Base-by-base conservation (phyloP, 2,113 vertebrate genomes). In the Lagopus muta region DNA sequence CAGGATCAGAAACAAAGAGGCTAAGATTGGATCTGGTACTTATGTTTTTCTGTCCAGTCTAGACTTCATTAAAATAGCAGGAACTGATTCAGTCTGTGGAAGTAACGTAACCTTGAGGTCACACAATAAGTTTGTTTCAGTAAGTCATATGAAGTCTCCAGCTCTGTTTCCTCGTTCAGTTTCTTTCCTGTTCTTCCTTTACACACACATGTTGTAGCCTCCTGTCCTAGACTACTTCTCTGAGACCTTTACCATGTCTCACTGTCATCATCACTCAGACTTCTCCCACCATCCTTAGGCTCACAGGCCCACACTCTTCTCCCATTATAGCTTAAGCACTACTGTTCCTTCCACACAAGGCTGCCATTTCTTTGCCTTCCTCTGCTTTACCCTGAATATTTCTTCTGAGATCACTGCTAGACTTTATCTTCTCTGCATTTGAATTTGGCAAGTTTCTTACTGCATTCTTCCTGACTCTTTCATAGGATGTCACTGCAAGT, bases 1-100 rank as follows among this genome's bases (percentile, higher is more conserved):
- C 48, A 89, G 71, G 28, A 45, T 79, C 74, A 77, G 81, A 77
- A 94, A 92, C 74, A 92, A 79, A 82, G 75, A 74, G 15, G 17
- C 36, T 45, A 66, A 90, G 78, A 78, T 95, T 87, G 79, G 55
- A 87, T 21, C 70, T 82, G 79, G 32, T 88, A 47, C 40, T 93
- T 80, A 22, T 24, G 74, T 42, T 60, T 78, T 93, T n/a, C 50
- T 34, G 42, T 94, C 66, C 82, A 91, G 64, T 75, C n/a, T 7
- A 2, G 28, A 79, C 74, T 95, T 92, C 87, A 95, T 91, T 95
- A 93, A 90, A 86, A 38, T 38, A 61, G 66, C 74, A 73, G 62
- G 58, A 87, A 45, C 54, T 79, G 66, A 73, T 85, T 60, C 45
- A 50, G 30, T 73, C 71, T 38, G 14, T 75, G 81, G 70, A 88